Conservation (phyloP, 1,140 invertebrate species). For the Lethrus apterus region DNA sequence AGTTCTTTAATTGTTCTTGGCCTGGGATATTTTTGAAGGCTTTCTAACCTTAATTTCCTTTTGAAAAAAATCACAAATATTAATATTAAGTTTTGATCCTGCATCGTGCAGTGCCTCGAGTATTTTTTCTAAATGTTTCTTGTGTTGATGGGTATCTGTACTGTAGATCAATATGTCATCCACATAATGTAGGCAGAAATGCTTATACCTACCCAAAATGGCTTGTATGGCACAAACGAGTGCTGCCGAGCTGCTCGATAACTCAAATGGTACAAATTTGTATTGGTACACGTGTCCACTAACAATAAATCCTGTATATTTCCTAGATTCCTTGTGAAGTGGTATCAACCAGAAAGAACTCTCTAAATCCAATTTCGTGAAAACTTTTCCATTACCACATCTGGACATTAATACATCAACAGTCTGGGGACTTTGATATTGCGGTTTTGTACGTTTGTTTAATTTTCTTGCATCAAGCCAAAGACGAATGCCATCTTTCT, state of each 20-base stretch:
- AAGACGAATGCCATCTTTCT: not conserved
- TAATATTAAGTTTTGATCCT: conserved; percentile 4
- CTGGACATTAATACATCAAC: conserved; percentile 2
- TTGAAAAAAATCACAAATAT: conserved; percentile 12
- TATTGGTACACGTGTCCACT: conserved; percentile 36
- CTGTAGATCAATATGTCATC: conserved; percentile 4
- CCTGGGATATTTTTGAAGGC: conserved; percentile 26
- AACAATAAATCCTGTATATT: conserved; percentile 38
- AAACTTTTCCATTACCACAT: conserved; percentile 18
- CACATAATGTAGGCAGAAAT: not conserved
- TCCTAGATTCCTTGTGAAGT: conserved; percentile 30
- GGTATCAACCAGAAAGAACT: conserved; percentile 37
- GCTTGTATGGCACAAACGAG: conserved; percentile 13
- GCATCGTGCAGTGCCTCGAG: not conserved
- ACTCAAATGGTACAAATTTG: conserved; percentile 37
- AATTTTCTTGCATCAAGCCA: conserved; percentile 1
- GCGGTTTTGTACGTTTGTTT: not conserved
- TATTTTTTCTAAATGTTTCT: conserved; percentile 3
- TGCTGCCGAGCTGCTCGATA: conserved; percentile 28
- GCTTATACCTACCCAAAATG: not conserved
- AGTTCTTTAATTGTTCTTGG: conserved; percentile 29
- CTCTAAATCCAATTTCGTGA: conserved; percentile 33
- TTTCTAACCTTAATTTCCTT: conserved; percentile 20
- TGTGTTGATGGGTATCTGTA: not conserved
- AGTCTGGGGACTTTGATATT: conserved; percentile 2